Percentiles rank a stretch among this genome's conserved stretches.
Conservation (phyloP, 2,113 vertebrate species). For the Apistogramma diplotaenia region DNA sequence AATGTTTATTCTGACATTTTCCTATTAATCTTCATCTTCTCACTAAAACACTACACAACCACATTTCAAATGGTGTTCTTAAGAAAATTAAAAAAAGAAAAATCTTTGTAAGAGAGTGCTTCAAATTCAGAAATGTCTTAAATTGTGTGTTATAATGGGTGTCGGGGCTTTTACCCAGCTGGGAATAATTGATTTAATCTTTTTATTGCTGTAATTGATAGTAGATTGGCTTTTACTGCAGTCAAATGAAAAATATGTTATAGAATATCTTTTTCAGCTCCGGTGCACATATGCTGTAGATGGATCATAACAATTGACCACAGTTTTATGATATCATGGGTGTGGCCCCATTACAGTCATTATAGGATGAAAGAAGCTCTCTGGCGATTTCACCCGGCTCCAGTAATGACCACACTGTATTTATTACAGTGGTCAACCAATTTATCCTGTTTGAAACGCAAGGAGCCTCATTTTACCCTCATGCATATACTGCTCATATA, state of each 20-base stretch:
- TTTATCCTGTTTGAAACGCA: slow-evolving; percentile 19
- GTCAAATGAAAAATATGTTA: slow-evolving; percentile 37
- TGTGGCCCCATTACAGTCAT: slow-evolving; percentile 38
- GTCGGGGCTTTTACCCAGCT: slow-evolving; percentile 27
- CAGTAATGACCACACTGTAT: slow-evolving; percentile 10
- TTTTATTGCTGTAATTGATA: slow-evolving; percentile 44
- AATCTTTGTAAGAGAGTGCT: background rate
- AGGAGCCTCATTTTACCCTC: slow-evolving; percentile 11
- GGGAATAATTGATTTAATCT: slow-evolving; percentile 30
- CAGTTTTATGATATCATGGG: slow-evolving; percentile 32
- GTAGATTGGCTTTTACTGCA: slow-evolving; percentile 42
- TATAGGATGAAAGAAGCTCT: slow-evolving; percentile 26
- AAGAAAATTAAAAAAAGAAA: background rate
- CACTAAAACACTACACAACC: background rate
- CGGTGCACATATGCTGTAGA: slow-evolving; percentile 29
- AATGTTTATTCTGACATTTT: background rate
- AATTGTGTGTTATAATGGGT: slow-evolving; percentile 19
- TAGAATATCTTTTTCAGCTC: slow-evolving; percentile 22
- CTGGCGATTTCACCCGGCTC: background rate
- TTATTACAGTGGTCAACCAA: slow-evolving; percentile 36
- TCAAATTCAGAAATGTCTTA: slow-evolving; percentile 13
- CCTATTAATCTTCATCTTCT: background rate
- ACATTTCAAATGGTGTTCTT: background rate
- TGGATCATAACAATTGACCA: slow-evolving; percentile 35
- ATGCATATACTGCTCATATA: slow-evolving; percentile 1